A percentile compares a stretch with the other conserved stretches of the same genome.
Evolutionary conservation across 2,113 vertebrate species (phyloP).

Genomic region (Ramphastos sulfuratus): DNA sequence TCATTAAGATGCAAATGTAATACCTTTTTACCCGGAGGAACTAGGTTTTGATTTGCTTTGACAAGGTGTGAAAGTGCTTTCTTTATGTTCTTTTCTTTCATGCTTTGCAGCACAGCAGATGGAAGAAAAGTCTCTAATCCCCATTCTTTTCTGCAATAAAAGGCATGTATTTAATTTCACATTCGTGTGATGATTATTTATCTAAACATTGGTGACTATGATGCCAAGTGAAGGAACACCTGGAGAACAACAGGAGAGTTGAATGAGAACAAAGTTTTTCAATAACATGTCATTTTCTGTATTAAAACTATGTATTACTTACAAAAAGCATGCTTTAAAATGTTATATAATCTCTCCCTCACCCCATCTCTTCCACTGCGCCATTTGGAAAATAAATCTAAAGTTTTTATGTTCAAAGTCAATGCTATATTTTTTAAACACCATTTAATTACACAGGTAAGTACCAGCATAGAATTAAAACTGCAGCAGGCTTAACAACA

Average conservation of each 20-base stretch:
- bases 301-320: neutral
- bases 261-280: neutral
- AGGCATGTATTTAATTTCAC: conserved; percentile 70
- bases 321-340: neutral
- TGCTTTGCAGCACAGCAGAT: conserved; percentile 96
- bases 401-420: neutral
- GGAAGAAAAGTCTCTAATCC: conserved; percentile 96
- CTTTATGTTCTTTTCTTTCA: conserved; percentile 99
- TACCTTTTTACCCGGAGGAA: conserved; percentile 99
- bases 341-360: neutral
- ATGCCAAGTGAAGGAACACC: conserved; percentile 29
- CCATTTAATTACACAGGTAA: neutral
- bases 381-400: neutral
- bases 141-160: conserved; percentile 95
- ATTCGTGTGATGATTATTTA: conserved; percentile 61
- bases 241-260: conserved; percentile 11
- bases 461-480: neutral
- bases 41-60: conserved; percentile 98
- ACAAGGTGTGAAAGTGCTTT: conserved; percentile 98
- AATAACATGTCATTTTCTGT: neutral
- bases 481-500: neutral
- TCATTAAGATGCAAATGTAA: conserved; percentile 76
- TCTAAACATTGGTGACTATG: conserved; percentile 36
- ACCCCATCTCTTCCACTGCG: neutral
- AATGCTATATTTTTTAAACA: neutral